A percentile compares a stretch with the other conserved stretches of the same genome.
phyloP scores from a whole-genome alignment of 2,113 vertebrate genomes.

The Myotis davidii region DNA sequence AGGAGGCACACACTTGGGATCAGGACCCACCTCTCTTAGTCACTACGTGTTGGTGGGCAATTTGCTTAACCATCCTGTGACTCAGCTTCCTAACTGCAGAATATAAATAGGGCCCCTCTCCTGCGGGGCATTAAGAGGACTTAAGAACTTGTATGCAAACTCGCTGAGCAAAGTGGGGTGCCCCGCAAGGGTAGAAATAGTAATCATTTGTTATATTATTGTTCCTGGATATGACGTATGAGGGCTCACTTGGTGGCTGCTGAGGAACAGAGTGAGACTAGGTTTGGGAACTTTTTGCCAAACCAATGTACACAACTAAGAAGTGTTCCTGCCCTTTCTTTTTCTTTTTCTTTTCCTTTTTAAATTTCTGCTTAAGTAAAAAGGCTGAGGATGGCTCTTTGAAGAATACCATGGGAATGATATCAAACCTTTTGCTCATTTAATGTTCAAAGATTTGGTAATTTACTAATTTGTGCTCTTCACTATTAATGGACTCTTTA shows the following conservation, averaged over 20 bases:
- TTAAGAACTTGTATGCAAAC: background rate
- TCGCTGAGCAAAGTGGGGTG: background rate
- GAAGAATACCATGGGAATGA: background rate
- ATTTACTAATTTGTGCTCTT: background rate
- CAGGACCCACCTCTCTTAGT: background rate
- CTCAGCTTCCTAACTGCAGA: background rate
- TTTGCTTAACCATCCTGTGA: background rate
- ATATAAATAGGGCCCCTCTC: background rate
- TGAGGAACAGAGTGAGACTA: fast-evolving
- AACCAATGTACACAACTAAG: background rate
- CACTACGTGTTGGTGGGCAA: no score
- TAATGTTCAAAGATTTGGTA: background rate
- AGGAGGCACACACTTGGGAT: background rate
- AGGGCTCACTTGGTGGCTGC: background rate
- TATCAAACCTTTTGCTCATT: background rate
- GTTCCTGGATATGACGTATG: fast-evolving
- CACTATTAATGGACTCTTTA: background rate
- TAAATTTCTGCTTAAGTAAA: background rate
- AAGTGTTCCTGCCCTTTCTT: background rate
- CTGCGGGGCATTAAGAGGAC: fast-evolving
- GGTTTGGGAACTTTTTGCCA: background rate
- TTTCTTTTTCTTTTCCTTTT: no score
- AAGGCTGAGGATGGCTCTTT: background rate
- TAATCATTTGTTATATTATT: background rate
- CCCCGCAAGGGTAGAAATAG: background rate